A percentile compares a stretch with the other conserved stretches of the same genome.
Conservation (phyloP, 2,797 vertebrate species). For the Mareca strepera region DNA sequence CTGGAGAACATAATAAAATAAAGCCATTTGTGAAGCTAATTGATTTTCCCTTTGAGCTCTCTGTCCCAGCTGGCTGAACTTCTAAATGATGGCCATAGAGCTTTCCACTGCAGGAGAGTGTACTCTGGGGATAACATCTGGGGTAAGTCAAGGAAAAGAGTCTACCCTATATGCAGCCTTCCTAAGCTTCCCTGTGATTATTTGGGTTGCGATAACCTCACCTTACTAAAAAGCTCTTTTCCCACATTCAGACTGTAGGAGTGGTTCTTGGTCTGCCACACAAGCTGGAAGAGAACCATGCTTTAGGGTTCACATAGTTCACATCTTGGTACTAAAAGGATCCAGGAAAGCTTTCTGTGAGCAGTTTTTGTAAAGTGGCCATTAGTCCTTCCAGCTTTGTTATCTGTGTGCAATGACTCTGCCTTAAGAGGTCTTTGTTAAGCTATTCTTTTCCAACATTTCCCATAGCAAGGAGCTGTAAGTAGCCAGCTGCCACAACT, state of each 20-base stretch:
- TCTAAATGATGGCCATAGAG: neutral
- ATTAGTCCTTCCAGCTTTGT: neutral
- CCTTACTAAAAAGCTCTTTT: neutral
- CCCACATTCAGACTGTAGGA: neutral
- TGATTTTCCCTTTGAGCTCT: neutral
- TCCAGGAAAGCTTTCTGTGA: neutral
- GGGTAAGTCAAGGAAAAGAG: neutral
- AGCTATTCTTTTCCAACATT: neutral
- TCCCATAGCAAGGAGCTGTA: neutral
- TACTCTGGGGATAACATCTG: neutral
- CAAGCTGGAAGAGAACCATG: neutral
- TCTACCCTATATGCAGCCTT: neutral
- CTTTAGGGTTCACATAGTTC: neutral
- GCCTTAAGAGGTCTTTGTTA: neutral
- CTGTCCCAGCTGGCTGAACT: neutral
- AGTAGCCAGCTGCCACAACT: neutral
- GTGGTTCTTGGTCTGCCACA: neutral
- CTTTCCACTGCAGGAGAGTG: neutral
- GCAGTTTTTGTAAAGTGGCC: neutral
- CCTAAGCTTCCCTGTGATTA: neutral
- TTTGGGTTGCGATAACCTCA: neutral
- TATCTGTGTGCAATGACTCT: neutral
- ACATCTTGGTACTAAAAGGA: neutral
- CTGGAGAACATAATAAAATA: neutral
- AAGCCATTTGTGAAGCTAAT: neutral